These are phyloP conservation scores for Schizothorax lantsangensis DNA, from an alignment of 2,797 vertebrate species.

Conservation along the genomic window DNA sequence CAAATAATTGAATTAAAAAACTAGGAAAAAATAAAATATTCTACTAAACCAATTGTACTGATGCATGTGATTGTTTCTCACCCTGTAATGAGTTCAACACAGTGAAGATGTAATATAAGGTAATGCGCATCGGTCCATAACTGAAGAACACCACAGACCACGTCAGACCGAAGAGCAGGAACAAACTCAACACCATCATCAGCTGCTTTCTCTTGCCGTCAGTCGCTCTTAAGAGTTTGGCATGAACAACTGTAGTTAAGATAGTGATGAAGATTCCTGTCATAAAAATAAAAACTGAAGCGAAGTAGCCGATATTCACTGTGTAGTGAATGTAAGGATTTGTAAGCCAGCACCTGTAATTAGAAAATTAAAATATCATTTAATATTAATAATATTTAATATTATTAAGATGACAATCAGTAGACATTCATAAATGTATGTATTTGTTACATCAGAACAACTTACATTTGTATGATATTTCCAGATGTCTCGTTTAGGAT, in stretches of 20 bases:
- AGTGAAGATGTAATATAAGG: conserved; percentile 70
- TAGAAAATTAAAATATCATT: not conserved
- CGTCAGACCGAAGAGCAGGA: conserved; percentile 67
- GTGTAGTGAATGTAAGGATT: conserved; percentile 57
- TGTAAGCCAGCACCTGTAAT: conserved; percentile 71
- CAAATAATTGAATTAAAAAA: not conserved
- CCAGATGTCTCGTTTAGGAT: not conserved
- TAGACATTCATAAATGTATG: no score
- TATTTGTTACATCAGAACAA: no score
- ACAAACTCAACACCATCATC: conserved; percentile 51
- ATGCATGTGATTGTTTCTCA: conserved; percentile 33
- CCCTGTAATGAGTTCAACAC: conserved; percentile 74
- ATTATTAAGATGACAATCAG: not conserved
- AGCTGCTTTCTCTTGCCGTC: not conserved
- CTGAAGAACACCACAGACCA: conserved; percentile 73
- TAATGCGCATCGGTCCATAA: conserved; percentile 55
- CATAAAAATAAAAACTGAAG: conserved; percentile 67
- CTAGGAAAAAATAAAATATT: not conserved
- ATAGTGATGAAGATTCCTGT: conserved; percentile 49
- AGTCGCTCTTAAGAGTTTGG: rapidly evolving
- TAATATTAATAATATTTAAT: no score
- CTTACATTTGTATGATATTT: conserved; percentile 10
- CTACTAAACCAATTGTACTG: no score
- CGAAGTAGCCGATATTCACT: conserved; percentile 68
- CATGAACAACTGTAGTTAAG: conserved; percentile 9